Percentiles rank a stretch among this genome's conserved stretches.
phyloP scores from a whole-genome alignment of 35 echinoderm and acorn worm genomes.

The Lytechinus variegatus region DNA sequence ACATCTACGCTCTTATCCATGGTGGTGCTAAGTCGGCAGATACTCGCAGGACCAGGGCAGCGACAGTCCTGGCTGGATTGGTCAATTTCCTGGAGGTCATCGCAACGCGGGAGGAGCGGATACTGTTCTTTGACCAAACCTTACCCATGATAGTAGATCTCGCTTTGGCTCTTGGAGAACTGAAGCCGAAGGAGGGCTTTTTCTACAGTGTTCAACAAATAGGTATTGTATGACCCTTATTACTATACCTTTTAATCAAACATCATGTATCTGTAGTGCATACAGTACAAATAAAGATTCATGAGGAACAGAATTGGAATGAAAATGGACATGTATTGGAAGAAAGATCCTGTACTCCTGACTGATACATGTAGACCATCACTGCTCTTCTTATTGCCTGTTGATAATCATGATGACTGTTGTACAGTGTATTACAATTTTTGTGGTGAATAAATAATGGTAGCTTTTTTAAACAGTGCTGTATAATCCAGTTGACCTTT shows the following conservation, averaged over 20 bases:
- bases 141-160: neutral
- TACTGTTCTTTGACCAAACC: neutral
- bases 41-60: neutral
- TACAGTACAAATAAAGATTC: no score
- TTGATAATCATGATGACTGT: no score
- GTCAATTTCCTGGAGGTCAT: slow-evolving; percentile 22
- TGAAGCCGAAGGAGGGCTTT: slow-evolving; percentile 28
- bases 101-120: slow-evolving; percentile 20
- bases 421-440: no score
- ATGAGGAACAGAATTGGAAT: no score
- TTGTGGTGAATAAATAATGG: no score
- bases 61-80: neutral
- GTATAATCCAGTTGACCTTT: no score
- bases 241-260: neutral
- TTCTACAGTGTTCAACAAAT: slow-evolving; percentile 45
- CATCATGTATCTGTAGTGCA: neutral
- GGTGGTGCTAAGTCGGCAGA: neutral
- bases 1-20: slow-evolving; percentile 22
- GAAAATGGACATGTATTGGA: no score
- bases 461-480: no score
- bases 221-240: neutral
- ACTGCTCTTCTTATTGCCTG: no score
- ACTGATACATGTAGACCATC: no score
- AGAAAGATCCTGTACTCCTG: no score
- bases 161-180: slow-evolving; percentile 11